Evolutionary conservation across 2,113 vertebrate species (phyloP), one percentile per base, ranked within the genome.

Genomic region (Neodon shergylaensis): DNA sequence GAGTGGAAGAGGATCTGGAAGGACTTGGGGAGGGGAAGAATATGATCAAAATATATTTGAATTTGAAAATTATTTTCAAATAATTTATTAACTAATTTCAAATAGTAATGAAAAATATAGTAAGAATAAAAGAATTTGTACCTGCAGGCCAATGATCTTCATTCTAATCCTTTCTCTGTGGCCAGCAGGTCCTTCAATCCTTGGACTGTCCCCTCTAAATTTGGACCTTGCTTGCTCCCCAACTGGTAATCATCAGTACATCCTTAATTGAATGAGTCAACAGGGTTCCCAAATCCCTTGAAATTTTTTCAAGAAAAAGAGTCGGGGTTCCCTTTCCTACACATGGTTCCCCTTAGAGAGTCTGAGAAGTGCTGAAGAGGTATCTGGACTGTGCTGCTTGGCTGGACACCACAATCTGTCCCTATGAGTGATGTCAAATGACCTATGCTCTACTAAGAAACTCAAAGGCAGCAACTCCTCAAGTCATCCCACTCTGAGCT

Each of bases 361-460:
- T 26, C 44, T 12, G 8, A 21, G 26, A 91, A 44, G 10, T 9
- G 5, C 1, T 16, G 44, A 68, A 4, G 12, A 49, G 36, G 58
- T 33, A 1, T 58, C 47, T 36, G 12, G 12, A 54, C 22, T 22
- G 16, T 10, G 28, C 17, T 13, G 5, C 8, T 1, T 19, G 49
- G 11, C 26, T 1, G 2, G 19, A 22, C 9, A n/a, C 19, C 39
- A 4, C 14, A 42, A 33, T 33, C 28, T n/a, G 63, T 11, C 17
- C 3, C 44, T 7, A 16, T 2, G 0, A 1, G 3, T 22, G 9
- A 36, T 0, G 33, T 68, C 78, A 28, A 10, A n/a, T 44, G 3
- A 16, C 1, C 19, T 14, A 16, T 13, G 26, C 19, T 14, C 12
- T 0, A 36, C 11, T 9, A 14, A 49, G 72, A 14, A 12, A 1